Evolutionary conservation across 2,113 vertebrate species (phyloP).

Genomic region (Machaerirhynchus nigripectus): DNA sequence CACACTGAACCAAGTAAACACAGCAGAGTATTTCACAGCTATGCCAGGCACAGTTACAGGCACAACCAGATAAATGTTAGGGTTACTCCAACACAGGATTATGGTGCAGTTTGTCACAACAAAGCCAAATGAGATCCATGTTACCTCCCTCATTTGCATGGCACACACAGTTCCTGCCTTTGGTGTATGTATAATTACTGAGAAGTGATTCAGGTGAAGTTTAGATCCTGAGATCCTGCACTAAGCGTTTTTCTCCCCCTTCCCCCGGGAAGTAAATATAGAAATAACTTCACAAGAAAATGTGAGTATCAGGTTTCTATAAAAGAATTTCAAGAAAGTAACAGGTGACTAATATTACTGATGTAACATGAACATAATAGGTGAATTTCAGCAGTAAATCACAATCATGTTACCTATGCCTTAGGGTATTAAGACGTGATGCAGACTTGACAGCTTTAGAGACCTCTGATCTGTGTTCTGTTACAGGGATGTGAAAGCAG

Average conservation of each 20-base stretch:
- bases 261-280: background rate
- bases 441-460: background rate
- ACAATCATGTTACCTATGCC: background rate
- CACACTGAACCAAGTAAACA: background rate
- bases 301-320: background rate
- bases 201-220: background rate
- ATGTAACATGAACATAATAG: background rate
- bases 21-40: background rate
- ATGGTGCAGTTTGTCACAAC: background rate
- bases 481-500: background rate
- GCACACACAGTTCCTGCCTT: background rate
- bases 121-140: background rate
- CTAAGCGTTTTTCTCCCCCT: background rate
- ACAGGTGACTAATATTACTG: constrained; percentile 8
- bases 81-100: background rate
- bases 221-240: background rate
- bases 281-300: background rate
- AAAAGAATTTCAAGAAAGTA: background rate
- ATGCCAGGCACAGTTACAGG: background rate
- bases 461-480: background rate
- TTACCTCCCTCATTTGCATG: accelerated
- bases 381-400: constrained; percentile 26
- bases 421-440: background rate
- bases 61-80: background rate
- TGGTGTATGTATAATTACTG: background rate